phyloP scores from a whole-genome alignment of 2,113 vertebrate species.

The Herpailurus yagouaroundi region DNA sequence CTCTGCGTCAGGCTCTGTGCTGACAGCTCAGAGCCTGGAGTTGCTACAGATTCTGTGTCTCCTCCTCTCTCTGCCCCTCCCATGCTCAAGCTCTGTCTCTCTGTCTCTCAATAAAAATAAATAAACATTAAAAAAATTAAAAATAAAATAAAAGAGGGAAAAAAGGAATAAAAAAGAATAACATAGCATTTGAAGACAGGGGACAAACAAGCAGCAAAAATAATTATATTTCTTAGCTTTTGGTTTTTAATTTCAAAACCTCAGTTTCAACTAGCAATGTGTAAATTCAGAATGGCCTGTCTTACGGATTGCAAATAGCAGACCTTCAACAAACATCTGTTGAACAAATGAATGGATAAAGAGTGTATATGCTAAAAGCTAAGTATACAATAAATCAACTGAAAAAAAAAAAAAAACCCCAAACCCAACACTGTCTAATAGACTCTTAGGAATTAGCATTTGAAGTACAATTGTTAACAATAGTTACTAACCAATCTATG shows the following conservation, averaged over 20 bases:
- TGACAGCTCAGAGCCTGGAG: too few species aligned
- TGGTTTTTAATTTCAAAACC: neutral
- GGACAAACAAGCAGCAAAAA: neutral
- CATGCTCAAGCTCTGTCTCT: too few species aligned
- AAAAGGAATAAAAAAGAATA: conserved; percentile 46
- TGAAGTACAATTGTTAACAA: neutral
- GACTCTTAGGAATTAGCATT: neutral
- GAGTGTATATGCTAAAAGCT: neutral
- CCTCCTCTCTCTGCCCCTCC: too few species aligned
- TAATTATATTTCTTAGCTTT: neutral
- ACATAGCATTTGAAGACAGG: conserved; percentile 59
- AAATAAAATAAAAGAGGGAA: neutral
- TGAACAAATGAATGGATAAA: neutral
- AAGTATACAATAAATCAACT: neutral
- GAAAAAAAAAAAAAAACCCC: too few species aligned
- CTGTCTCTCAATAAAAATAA: too few species aligned
- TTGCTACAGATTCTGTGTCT: too few species aligned
- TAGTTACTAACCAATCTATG: neutral
- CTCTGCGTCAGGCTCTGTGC: too few species aligned
- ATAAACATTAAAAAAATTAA: too few species aligned
- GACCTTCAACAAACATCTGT: neutral
- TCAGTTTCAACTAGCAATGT: neutral
- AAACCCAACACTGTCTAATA: neutral
- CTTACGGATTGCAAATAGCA: neutral
- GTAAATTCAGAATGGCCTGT: neutral